These are phyloP conservation scores for Hecatera dysodea DNA, from an alignment of 2,888 invertebrate species.

Conservation along the genomic window DNA sequence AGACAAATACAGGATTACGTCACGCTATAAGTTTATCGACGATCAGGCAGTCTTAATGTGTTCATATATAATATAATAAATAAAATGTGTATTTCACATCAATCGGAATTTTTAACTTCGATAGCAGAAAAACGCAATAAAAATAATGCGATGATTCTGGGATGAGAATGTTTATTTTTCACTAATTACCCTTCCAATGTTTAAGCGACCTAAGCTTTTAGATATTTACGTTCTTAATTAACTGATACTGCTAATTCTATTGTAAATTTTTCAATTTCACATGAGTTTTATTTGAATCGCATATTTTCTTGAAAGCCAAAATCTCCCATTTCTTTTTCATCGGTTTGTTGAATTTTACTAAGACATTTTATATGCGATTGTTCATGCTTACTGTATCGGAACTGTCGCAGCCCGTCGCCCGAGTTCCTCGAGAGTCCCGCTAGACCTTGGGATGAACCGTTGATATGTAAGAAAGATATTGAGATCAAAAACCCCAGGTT, in stretches of 20 bases:
- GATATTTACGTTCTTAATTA: constrained; percentile 15
- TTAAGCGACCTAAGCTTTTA: constrained; percentile 13
- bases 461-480: constrained; percentile 79
- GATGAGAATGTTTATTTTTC: constrained; percentile 25
- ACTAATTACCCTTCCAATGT: constrained; percentile 14
- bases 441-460: constrained; percentile 91
- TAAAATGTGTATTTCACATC: constrained; percentile 39
- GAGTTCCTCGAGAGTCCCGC: constrained; percentile 90
- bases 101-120: constrained; percentile 23
- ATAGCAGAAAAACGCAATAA: constrained; percentile 32
- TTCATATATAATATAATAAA: too few relatives aligned
- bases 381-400: constrained; percentile 66
- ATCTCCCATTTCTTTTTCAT: neutral
- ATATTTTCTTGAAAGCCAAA: too few relatives aligned
- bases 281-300: too few relatives aligned
- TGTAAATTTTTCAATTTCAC: neutral
- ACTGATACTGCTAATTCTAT: neutral
- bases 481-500: constrained; percentile 77
- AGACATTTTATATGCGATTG: constrained; percentile 17
- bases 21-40: constrained; percentile 25
- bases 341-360: neutral
- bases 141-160: constrained; percentile 7
- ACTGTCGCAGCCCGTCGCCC: constrained; percentile 85
- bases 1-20: constrained; percentile 19
- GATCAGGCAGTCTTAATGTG: constrained; percentile 24